Evolutionary conservation across 2,797 vertebrate genomes (phyloP).

Genomic region (Ceryle rudis): DNA sequence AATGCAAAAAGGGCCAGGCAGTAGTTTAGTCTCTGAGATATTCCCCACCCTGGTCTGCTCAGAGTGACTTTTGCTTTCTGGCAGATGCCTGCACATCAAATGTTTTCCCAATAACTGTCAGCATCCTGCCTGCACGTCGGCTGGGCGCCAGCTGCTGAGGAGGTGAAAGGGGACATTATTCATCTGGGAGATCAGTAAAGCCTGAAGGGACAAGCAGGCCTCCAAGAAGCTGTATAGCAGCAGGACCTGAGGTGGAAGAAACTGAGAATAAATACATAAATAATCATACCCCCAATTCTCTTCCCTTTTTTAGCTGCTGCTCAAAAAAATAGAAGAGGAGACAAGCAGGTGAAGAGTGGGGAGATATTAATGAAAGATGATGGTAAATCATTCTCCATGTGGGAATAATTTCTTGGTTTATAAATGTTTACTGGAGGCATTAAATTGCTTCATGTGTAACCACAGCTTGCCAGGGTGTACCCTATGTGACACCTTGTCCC

Average conservation of each 20-base stretch:
- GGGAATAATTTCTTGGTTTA: constrained; percentile 17
- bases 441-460: background rate
- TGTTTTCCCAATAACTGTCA: constrained; percentile 70
- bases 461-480: background rate
- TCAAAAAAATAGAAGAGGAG: background rate
- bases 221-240: constrained; percentile 73
- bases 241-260: constrained; percentile 49
- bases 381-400: background rate
- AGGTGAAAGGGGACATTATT: constrained; percentile 72
- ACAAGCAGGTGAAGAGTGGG: background rate
- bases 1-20: constrained; percentile 15
- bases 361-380: background rate
- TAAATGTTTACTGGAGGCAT: background rate
- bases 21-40: constrained; percentile 22
- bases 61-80: constrained; percentile 46
- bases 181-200: constrained; percentile 75
- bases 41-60: constrained; percentile 45
- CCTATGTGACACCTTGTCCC: background rate
- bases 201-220: constrained; percentile 61
- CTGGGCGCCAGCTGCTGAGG: constrained; percentile 63
- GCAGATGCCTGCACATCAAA: constrained; percentile 69
- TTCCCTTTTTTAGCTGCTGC: background rate
- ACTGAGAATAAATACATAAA: constrained; percentile 11
- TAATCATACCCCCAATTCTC: background rate
- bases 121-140: constrained; percentile 9